Conservation (phyloP, 2,888 invertebrate species). For the Drosophila monieri region DNA sequence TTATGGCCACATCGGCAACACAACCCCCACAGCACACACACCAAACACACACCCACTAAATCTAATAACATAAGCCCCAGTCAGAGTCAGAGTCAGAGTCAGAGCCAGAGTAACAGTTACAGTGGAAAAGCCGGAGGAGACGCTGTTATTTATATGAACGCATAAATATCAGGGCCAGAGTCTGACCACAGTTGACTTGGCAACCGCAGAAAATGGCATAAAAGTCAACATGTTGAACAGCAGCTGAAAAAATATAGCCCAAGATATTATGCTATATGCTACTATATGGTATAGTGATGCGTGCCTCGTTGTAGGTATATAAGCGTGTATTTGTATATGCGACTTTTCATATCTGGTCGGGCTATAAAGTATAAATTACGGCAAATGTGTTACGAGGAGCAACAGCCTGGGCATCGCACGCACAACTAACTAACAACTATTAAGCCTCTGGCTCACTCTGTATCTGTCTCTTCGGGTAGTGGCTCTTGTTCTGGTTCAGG, state of each 20-base stretch:
- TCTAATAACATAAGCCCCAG: slow-evolving; percentile 73
- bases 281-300: slow-evolving; percentile 18
- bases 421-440: slow-evolving; percentile 80
- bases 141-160: slow-evolving; percentile 71
- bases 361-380: slow-evolving; percentile 80
- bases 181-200: slow-evolving; percentile 75
- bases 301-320: slow-evolving; percentile 4
- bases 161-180: slow-evolving; percentile 67
- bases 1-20: slow-evolving; percentile 50
- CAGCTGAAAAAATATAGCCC: slow-evolving; percentile 68
- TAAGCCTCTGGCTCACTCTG: slow-evolving; percentile 57
- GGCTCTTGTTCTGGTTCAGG: slow-evolving; percentile 17
- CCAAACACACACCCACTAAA: slow-evolving; percentile 55
- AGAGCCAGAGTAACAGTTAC: slow-evolving; percentile 3
- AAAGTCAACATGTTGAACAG: slow-evolving; percentile 76
- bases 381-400: slow-evolving; percentile 65
- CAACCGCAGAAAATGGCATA: slow-evolving; percentile 75
- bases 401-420: slow-evolving; percentile 49
- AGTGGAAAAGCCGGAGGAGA: slow-evolving; percentile 25
- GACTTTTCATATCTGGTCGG: slow-evolving; percentile 75
- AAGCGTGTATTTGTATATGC: slow-evolving; percentile 7
- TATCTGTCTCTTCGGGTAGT: slow-evolving; percentile 10
- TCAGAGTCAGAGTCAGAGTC: slow-evolving; percentile 36
- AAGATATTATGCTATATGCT: slow-evolving; percentile 37
- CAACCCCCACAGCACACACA: slow-evolving; percentile 22